Evolutionary conservation across 2,888 invertebrate genomes (phyloP).

Genomic region (Antheraea yamamai): DNA sequence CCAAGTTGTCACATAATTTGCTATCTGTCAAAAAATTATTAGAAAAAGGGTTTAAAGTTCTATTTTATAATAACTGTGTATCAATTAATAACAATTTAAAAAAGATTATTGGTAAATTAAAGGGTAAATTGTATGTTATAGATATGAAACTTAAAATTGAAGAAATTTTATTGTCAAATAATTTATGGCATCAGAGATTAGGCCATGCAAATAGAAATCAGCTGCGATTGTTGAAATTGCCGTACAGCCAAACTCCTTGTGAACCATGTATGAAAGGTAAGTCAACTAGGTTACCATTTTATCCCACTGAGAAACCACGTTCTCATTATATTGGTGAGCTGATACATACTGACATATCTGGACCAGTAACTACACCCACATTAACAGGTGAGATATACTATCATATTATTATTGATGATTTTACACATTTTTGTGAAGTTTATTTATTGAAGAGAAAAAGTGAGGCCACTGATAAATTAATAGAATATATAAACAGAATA

Average conservation of each 20-base stretch:
- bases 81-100: no score
- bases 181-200: no score
- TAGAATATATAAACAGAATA: neutral
- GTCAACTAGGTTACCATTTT: neutral
- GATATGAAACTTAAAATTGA: no score
- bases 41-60: no score
- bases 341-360: neutral
- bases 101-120: no score
- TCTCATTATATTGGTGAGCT: neutral
- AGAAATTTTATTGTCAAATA: no score
- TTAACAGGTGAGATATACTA: neutral
- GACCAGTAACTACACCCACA: neutral
- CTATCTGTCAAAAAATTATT: no score
- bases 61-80: no score
- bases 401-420: neutral
- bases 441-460: neutral
- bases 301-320: neutral
- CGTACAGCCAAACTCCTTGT: neutral
- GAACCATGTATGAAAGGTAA: neutral
- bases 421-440: neutral
- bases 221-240: neutral
- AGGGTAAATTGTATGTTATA: no score
- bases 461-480: neutral
- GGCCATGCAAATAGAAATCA: neutral
- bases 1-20: no score